Percentiles rank a stretch among this genome's conserved stretches.
These are phyloP conservation scores for honey bee (Apis mellifera) DNA, from an alignment of 1,140 invertebrate species.

Conservation along the genomic window DNA sequence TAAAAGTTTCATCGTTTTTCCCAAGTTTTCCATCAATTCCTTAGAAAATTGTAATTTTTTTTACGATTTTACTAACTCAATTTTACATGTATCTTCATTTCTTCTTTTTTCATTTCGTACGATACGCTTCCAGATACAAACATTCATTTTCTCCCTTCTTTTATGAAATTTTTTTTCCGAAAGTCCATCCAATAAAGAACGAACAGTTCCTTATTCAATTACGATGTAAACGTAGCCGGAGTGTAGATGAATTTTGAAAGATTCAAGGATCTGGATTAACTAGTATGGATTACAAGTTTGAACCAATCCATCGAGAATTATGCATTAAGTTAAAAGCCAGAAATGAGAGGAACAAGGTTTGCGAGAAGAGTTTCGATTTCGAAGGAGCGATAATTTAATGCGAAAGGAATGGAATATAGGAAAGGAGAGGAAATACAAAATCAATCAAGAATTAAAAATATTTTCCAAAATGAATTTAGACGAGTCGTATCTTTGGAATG, in stretches of 20 bases:
- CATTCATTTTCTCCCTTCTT: neutral
- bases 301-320: constrained; percentile 37
- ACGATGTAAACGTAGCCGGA: neutral
- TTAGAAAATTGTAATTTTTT: neutral
- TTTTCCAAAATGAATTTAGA: no score
- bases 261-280: neutral
- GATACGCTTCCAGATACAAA: no score
- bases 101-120: neutral
- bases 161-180: neutral
- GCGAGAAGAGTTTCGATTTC: neutral
- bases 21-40: no score
- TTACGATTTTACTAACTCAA: neutral
- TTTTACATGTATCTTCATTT: neutral
- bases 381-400: no score
- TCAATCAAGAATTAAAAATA: no score
- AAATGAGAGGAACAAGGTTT: neutral
- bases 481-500: no score
- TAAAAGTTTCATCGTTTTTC: no score
- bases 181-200: neutral
- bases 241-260: constrained; percentile 22
- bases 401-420: no score
- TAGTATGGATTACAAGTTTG: constrained; percentile 18
- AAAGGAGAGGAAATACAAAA: no score
- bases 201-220: constrained; percentile 14
- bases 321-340: constrained; percentile 35